Percentiles rank a stretch among this genome's conserved stretches.
phyloP scores from a whole-genome alignment of 1,140 invertebrate species.

The Conus ventricosus region DNA sequence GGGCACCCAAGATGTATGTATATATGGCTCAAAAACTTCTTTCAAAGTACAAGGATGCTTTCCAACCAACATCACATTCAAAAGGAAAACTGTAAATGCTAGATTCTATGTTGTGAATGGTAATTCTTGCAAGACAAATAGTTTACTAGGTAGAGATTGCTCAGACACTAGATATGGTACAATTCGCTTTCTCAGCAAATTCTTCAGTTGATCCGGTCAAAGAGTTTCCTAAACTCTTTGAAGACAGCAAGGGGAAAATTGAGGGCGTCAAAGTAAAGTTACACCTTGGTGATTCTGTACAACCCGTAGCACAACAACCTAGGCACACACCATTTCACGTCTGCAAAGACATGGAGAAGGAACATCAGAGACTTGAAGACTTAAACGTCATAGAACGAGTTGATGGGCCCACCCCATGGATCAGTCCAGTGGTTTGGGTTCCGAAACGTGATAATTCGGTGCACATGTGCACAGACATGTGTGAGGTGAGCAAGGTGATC shows the following conservation, averaged over 20 bases:
- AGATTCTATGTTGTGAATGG: conserved; percentile 23
- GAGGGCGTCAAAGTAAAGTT: conserved; percentile 33
- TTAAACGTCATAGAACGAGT: neutral
- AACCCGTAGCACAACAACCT: conserved; percentile 29
- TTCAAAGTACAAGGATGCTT: no score
- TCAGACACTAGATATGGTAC: neutral
- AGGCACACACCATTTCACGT: conserved; percentile 37
- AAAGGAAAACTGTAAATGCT: neutral
- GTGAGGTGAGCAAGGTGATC: no score
- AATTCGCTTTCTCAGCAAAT: neutral
- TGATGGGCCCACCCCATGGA: no score
- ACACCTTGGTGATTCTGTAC: conserved; percentile 36
- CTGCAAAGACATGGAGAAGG: conserved; percentile 29
- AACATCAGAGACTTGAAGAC: conserved; percentile 24
- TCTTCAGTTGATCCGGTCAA: no score
- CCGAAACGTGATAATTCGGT: no score
- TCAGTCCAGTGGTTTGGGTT: no score
- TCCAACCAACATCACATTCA: neutral
- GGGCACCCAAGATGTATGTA: no score
- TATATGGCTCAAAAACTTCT: no score
- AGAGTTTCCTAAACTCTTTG: neutral
- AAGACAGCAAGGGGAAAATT: conserved; percentile 18
- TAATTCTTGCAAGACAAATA: neutral
- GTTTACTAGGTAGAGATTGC: neutral
- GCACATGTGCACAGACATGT: no score